Base-by-base conservation (phyloP, 2,888 invertebrate genomes). In the Selenia dentaria region DNA sequence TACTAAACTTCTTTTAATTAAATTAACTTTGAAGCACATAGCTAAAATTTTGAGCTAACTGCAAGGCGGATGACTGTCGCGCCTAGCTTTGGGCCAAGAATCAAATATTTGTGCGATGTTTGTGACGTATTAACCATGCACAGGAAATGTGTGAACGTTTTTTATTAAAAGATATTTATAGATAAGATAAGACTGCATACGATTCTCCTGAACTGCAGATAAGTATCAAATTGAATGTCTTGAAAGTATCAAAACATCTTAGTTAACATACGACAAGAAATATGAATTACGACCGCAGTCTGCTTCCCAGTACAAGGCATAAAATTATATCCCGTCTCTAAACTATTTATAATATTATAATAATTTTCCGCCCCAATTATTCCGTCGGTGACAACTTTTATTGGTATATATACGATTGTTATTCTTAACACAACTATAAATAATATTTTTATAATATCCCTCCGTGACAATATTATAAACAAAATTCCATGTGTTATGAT, bases 281-380 rank as follows among this genome's bases (percentile, higher is more conserved):
- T 88, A 89, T 90, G 89, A 90, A 67, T 87, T 82, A 89, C 70
- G 75, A 63, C 67, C 76, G 77, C 62, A 68, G 81, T 75, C 79
- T 81, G 85, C 74, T 77, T 74, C 69, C 74, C 70, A 73, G 68
- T 80, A 82, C 83, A 79, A 67, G 67, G 50, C 73, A 82, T 84
- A 83, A 86, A 86, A 87, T 84, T 78, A 86, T 79, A 74, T 71
- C 70, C 72, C 76, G 78, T 76, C 79, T 78, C 75, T 83, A 86
- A 87, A 88, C 89, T 89, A 89, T 88, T 88, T 88, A 86, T 85
- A 86, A 79, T 82, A 89, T 79, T 83, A 86, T 86, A 84, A 89
- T 89, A 87, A 87, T 85, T 88, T 82, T 78, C 75, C 69, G 79
- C 75, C 74, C 89, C 89, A 89, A 89, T 89, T 89, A 90, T 88